phyloP scores from a whole-genome alignment of 2,888 invertebrate genomes.

The Stenoptilia bipunctidactyla region DNA sequence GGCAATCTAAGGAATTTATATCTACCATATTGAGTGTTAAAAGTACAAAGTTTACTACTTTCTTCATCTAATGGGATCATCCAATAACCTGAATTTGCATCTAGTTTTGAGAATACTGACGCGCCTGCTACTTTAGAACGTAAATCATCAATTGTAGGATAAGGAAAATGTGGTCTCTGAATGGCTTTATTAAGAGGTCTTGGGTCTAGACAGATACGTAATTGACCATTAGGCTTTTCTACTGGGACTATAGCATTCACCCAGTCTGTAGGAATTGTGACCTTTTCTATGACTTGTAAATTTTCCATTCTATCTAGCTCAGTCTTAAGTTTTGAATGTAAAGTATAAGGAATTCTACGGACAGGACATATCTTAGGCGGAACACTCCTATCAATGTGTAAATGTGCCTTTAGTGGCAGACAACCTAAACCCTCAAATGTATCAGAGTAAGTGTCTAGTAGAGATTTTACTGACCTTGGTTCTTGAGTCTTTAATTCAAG shows the following conservation, averaged over 20 bases:
- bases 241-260: slow-evolving; percentile 12
- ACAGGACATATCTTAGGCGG: slow-evolving; percentile 14
- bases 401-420: slow-evolving; percentile 11
- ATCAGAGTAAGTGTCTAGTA: slow-evolving; percentile 4
- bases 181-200: slow-evolving; percentile 13
- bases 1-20: slow-evolving; percentile 3
- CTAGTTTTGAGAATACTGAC: slow-evolving; percentile 10
- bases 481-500: not conserved
- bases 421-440: slow-evolving; percentile 10
- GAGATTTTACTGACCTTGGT: not conserved
- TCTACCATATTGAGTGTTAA: slow-evolving; percentile 6
- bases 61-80: slow-evolving; percentile 7
- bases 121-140: slow-evolving; percentile 12
- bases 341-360: slow-evolving; percentile 15
- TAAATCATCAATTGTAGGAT: slow-evolving; percentile 12
- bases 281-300: slow-evolving; percentile 14
- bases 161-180: slow-evolving; percentile 13
- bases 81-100: slow-evolving; percentile 16
- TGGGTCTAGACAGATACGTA: slow-evolving; percentile 16
- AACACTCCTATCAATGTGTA: slow-evolving; percentile 12
- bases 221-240: slow-evolving; percentile 14
- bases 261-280: slow-evolving; percentile 15
- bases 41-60: slow-evolving; percentile 3
- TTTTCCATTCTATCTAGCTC: slow-evolving; percentile 16
- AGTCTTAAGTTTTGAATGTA: slow-evolving; percentile 10